Base-by-base conservation (phyloP, 2,113 vertebrate species). In the Struthidea cinerea region DNA sequence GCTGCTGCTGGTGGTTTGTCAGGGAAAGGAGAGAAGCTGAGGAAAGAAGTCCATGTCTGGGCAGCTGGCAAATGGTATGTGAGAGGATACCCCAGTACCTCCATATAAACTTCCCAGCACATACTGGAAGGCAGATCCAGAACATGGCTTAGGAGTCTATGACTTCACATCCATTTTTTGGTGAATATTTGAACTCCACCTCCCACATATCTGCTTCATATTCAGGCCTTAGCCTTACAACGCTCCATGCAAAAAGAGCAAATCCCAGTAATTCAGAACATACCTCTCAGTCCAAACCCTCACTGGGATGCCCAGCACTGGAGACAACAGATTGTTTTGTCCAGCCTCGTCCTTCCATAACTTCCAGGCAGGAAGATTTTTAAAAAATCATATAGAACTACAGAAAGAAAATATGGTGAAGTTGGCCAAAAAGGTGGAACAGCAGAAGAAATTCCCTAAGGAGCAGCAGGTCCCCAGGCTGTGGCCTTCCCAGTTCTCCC, bases 121-220 rank as follows among this genome's bases (percentile, higher is more conserved):
- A 6, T 3, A n/a, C 7, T 41, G 37, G 35, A 83, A 92, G 47
- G 61, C 75, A 83, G 33, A 41, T 2, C 14, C 55, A 56, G 10
- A 84, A 50, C 7, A 65, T 1, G 11, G 41, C 35, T 86, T n/a
- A 76, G 57, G 7, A 65, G 4, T 44, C 21, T 15, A 2, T 17
- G n/a, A 61, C 19, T 87, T 87, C 18, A 41, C 9, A n/a, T 4
- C 3, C 5, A 15, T 39, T 73, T 83, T 61, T 18, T 14, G 16
- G 42, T 50, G 50, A 73, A 41, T 57, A 26, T 65, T 69, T 77
- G 39, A 85, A 76, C 26, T 41, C n/a, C 8, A 33, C 6, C 8
- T 8, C 5, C 20, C n/a, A 19, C 0, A 2, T 1, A 57, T 17
- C 41, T 79, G 20, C n/a, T 70, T 65, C 56, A 55, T 1, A 1